phyloP scores from a whole-genome alignment of 2,888 invertebrate species.

The Congeria kusceri region DNA sequence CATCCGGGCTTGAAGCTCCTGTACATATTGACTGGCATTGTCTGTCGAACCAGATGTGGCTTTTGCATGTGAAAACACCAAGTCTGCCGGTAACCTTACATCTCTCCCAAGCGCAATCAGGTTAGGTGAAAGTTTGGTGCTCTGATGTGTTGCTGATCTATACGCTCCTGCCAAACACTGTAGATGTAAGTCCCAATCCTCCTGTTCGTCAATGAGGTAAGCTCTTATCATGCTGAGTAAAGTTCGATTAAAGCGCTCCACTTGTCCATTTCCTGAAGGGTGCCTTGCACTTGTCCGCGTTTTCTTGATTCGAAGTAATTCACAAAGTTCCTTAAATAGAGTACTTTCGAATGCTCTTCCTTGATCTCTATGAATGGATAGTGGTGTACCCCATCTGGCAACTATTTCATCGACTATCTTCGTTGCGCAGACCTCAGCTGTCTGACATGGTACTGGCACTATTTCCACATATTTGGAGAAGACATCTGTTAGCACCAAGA shows the following conservation, averaged over 20 bases:
- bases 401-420: conserved; percentile 38
- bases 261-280: conserved; percentile 45
- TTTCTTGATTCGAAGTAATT: conserved; percentile 17
- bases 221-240: conserved; percentile 52
- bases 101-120: conserved; percentile 42
- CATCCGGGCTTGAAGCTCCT: background rate
- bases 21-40: background rate
- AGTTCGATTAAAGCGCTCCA: conserved; percentile 51
- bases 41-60: no score
- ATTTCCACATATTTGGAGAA: conserved; percentile 35
- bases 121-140: conserved; percentile 54
- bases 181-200: conserved; percentile 55
- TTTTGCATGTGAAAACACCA: conserved; percentile 13
- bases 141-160: conserved; percentile 42
- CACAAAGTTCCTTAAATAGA: conserved; percentile 45
- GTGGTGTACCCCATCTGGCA: conserved; percentile 45
- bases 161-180: conserved; percentile 46
- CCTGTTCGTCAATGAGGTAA: conserved; percentile 45
- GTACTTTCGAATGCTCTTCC: conserved; percentile 51
- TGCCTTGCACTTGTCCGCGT: conserved; percentile 31
- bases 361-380: conserved; percentile 49
- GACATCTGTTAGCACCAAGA: conserved; percentile 42
- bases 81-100: conserved; percentile 27
- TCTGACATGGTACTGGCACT: conserved; percentile 23
- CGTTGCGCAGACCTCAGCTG: conserved; percentile 35